These are phyloP conservation scores for Strix aluco DNA, from an alignment of 2,113 vertebrate genomes.

Conservation along the genomic window DNA sequence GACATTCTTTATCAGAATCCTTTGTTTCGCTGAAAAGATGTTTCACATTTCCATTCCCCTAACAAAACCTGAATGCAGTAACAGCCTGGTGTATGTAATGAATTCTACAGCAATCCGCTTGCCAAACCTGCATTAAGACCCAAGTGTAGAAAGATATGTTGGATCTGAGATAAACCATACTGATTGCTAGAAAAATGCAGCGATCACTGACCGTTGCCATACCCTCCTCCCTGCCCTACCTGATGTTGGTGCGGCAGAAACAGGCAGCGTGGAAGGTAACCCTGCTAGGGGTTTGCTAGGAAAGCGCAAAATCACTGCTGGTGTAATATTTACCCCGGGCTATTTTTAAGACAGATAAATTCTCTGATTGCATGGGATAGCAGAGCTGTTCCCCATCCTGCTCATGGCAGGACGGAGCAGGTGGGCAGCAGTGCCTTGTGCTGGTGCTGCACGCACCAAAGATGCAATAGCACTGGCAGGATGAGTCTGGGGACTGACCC, in stretches of 20 bases:
- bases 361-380: background rate
- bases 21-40: background rate
- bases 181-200: background rate
- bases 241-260: background rate
- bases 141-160: background rate
- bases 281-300: background rate
- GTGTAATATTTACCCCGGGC: background rate
- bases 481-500: background rate
- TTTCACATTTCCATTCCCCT: background rate
- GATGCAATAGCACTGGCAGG: background rate
- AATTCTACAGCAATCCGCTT: background rate
- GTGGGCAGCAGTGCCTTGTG: background rate
- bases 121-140: background rate
- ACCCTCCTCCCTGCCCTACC: background rate
- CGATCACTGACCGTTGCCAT: accelerated
- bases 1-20: background rate
- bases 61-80: background rate
- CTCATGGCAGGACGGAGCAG: background rate
- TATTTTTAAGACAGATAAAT: background rate
- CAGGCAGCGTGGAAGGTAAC: background rate
- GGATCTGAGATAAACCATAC: background rate
- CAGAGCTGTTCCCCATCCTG: background rate
- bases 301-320: background rate
- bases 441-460: background rate
- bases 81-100: background rate